phyloP scores from a whole-genome alignment of 1,140 invertebrate species.

The Euglossa dilemma region DNA sequence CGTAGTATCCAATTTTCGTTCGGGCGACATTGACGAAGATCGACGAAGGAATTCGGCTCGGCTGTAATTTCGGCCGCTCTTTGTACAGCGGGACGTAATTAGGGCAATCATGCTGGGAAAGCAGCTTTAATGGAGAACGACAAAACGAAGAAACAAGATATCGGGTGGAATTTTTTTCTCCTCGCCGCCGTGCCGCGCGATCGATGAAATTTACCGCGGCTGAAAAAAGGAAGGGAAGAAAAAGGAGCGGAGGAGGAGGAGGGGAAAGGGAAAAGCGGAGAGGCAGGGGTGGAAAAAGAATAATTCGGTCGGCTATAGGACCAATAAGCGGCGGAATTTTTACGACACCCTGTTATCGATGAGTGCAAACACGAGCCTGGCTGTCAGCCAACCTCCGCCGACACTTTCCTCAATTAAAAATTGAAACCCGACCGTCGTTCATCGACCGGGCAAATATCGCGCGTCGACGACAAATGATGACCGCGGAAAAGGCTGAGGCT shows the following conservation, averaged over 20 bases:
- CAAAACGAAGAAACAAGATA: conserved; percentile 37
- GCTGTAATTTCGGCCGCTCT: conserved; percentile 10
- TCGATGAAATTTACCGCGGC: conserved; percentile 33
- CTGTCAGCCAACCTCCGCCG: conserved; percentile 36
- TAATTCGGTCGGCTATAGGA: conserved; percentile 23
- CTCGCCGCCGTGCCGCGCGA: not conserved
- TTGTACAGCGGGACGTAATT: conserved; percentile 22
- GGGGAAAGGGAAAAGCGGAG: too few species aligned
- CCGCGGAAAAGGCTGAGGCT: not conserved
- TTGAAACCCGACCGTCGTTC: not conserved
- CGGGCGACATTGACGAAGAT: not conserved
- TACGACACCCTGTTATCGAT: conserved; percentile 53
- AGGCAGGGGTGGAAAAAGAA: not conserved
- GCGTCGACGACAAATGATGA: not conserved
- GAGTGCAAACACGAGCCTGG: conserved; percentile 53
- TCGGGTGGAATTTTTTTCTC: not conserved
- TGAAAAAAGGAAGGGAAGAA: not conserved
- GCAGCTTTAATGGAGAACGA: conserved; percentile 32
- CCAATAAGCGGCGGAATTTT: conserved; percentile 56
- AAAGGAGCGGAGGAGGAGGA: too few species aligned
- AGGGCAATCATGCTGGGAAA: conserved; percentile 26
- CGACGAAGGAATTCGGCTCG: conserved; percentile 15
- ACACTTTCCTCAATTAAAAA: conserved; percentile 34
- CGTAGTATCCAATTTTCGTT: conserved; percentile 20
- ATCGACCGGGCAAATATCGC: not conserved